Evolutionary conservation across 1,140 invertebrate genomes (phyloP).

Genomic region (Drosophila leontia): DNA sequence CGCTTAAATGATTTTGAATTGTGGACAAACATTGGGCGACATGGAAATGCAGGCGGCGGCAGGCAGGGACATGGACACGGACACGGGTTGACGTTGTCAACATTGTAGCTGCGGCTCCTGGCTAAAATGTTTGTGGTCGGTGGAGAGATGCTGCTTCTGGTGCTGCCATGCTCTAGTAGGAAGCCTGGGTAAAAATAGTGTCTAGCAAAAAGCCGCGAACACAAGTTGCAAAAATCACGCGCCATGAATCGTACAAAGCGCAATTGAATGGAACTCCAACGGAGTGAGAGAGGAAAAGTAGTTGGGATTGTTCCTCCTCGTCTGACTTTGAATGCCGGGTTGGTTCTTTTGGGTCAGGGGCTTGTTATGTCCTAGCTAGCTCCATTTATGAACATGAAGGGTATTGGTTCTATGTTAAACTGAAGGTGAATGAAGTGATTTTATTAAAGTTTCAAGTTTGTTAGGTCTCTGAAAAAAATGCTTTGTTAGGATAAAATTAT

Average conservation of each 20-base stretch:
- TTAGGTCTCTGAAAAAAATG: not conserved
- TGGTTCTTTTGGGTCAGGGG: conserved; percentile 24
- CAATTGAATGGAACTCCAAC: conserved; percentile 64
- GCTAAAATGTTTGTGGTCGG: conserved; percentile 73
- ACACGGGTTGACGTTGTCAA: conserved; percentile 70
- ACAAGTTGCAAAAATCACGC: conserved; percentile 81
- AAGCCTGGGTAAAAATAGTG: conserved; percentile 61
- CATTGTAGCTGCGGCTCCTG: conserved; percentile 78
- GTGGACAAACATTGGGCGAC: conserved; percentile 65
- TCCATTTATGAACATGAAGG: conserved; percentile 1
- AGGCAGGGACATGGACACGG: conserved; percentile 29
- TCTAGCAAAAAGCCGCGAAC: conserved; percentile 71
- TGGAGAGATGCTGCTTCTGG: conserved; percentile 20
- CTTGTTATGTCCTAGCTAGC: conserved; percentile 19
- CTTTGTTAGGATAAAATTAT: not conserved
- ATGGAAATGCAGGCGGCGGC: conserved; percentile 38
- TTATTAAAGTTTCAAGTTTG: not conserved
- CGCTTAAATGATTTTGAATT: conserved; percentile 82
- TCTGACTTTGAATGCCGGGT: conserved; percentile 32
- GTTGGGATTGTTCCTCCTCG: conserved; percentile 13
- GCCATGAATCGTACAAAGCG: conserved; percentile 67
- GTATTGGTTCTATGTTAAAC: not conserved
- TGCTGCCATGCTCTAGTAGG: not conserved
- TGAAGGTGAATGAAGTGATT: not conserved
- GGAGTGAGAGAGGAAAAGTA: conserved; percentile 13